Evolutionary conservation across 2,113 vertebrate genomes (phyloP).

Genomic region (Ictalurus furcatus): DNA sequence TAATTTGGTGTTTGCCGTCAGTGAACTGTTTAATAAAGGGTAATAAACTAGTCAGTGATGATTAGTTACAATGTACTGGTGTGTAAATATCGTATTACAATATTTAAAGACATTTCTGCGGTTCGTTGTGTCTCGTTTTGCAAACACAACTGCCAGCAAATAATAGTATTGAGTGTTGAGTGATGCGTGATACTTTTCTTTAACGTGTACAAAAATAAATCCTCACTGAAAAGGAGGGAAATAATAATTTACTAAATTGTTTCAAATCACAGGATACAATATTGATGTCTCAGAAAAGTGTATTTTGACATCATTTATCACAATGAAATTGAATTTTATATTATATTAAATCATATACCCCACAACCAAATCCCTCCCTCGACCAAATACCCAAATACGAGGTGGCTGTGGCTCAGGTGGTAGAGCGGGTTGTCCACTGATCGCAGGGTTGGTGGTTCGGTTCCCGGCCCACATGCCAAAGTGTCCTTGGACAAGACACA

Average conservation of each 20-base stretch:
- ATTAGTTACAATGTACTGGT: not conserved
- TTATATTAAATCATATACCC: too few relatives aligned
- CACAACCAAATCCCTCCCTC: too few relatives aligned
- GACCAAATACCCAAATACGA: too few relatives aligned
- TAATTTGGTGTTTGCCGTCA: not conserved
- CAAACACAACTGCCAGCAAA: not conserved
- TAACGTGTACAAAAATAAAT: not conserved
- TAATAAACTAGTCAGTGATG: not conserved
- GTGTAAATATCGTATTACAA: not conserved
- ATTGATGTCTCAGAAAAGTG: not conserved
- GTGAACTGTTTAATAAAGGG: not conserved
- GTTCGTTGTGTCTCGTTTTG: not conserved
- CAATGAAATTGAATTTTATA: not conserved
- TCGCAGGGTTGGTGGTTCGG: too few relatives aligned
- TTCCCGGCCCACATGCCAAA: too few relatives aligned
- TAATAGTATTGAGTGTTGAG: not conserved
- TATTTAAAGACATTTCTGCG: not conserved
- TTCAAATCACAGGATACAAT: not conserved
- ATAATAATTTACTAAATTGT: too few relatives aligned
- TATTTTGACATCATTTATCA: not conserved
- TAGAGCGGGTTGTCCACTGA: too few relatives aligned
- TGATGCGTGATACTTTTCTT: not conserved
- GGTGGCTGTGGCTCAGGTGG: too few relatives aligned
- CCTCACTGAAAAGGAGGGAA: not conserved
- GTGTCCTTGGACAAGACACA: too few relatives aligned